Evolutionary conservation across 2,113 vertebrate genomes (phyloP).

Genomic region (Labeo rohita): DNA sequence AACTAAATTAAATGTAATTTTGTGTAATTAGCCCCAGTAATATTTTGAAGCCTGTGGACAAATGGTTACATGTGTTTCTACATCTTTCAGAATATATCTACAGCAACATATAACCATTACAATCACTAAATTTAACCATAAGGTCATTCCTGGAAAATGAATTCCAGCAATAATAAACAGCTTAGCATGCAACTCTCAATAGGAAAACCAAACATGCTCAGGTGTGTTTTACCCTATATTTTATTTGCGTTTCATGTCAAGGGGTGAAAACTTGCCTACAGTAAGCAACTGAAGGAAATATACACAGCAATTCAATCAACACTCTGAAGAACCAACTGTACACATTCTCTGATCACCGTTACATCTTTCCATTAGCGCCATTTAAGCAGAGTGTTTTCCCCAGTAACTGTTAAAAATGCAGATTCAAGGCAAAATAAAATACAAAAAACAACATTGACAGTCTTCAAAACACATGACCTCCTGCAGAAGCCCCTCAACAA

Average conservation of each 20-base stretch:
- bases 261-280: slow-evolving; percentile 59
- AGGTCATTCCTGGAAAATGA: background rate
- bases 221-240: slow-evolving; percentile 45
- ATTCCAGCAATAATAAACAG: background rate
- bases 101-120: background rate
- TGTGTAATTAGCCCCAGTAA: too few species aligned
- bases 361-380: slow-evolving; percentile 16
- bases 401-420: slow-evolving; percentile 29
- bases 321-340: slow-evolving; percentile 53
- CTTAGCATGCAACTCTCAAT: background rate
- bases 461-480: slow-evolving; percentile 35
- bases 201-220: background rate
- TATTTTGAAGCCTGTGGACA: background rate
- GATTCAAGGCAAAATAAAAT: slow-evolving; percentile 39
- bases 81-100: background rate
- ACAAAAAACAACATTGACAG: background rate
- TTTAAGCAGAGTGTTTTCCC: slow-evolving; percentile 21
- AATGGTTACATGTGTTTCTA: background rate
- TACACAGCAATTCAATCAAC: slow-evolving; percentile 56
- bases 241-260: slow-evolving; percentile 61
- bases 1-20: too few species aligned
- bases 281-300: slow-evolving; percentile 57
- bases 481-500: slow-evolving; percentile 36
- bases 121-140: background rate
- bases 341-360: slow-evolving; percentile 40